Base-by-base conservation (phyloP, 2,888 invertebrate genomes). In the Lochmaea crataegi region DNA sequence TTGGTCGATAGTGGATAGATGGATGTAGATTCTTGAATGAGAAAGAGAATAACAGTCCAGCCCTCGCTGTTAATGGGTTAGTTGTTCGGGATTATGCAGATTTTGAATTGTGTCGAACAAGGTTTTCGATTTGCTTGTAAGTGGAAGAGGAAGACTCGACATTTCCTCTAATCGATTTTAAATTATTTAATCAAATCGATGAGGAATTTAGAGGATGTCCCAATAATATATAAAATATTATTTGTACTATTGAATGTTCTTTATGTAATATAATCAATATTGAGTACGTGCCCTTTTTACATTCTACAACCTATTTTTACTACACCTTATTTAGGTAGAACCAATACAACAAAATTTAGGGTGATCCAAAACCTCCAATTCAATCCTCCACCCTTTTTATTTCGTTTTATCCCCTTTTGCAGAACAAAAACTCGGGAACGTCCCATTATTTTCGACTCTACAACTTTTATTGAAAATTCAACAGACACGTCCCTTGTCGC, bases 401-500 rank as follows among this genome's bases (percentile, higher is more conserved):
- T 18, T 18, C 41, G 38, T 42, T 63, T 42, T 42, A 63, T 63
- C 16, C 12, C 41, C 38, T 41, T 63, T 16, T 42, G 12, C 18
- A 63, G 61, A 11, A 63, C 61, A 63, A 63, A 38, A 63, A 63
- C 58, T 38, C 61, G 38, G 61, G 38, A 38, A 14, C 38, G 16
- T 42, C 18, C 16, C 61, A 63, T 63, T 63, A 63, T 63, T 63
- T 63, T 18, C 18, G 61, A 63, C 42, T 63, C 60, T 68, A 61
- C 70, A 63, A 72, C 68, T 57, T 78, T 77, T 70, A 72, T 76
- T 78, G 78, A 76, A 78, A 78, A 80, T 77, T 77, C 79, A 75
- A 74, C 73, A 74, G 75, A 74, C 71, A 76, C 69, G 79, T 75
- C 75, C 76, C 61, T 63, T 41, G 61, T 41, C 61, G 60, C n/a